A percentile compares a stretch with the other conserved stretches of the same genome.
These are phyloP conservation scores for Sorex fumeus DNA, from an alignment of 2,113 vertebrate genomes.

Conservation along the genomic window DNA sequence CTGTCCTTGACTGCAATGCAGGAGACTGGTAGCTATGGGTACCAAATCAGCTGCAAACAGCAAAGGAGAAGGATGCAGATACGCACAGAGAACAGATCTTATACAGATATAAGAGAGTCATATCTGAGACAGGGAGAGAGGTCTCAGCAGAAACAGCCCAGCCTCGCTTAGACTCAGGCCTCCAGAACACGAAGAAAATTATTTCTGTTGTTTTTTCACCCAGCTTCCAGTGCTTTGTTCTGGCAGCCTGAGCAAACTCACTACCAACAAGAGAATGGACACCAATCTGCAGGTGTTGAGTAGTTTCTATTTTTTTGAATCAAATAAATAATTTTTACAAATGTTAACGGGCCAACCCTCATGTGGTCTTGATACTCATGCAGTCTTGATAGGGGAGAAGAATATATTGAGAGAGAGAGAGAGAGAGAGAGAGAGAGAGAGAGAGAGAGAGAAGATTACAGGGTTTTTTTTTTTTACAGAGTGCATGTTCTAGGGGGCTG, in stretches of 20 bases:
- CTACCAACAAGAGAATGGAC: background rate
- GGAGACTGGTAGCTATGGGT: too few relatives aligned
- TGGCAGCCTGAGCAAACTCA: background rate
- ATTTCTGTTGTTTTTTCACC: background rate
- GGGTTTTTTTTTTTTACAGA: too few relatives aligned
- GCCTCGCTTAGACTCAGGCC: background rate
- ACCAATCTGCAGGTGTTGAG: background rate
- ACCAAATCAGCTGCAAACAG: background rate
- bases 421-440: fast-evolving
- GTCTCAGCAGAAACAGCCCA: background rate
- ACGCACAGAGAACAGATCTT: background rate
- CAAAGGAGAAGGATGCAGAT: background rate
- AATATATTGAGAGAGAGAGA: fast-evolving
- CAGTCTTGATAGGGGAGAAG: background rate
- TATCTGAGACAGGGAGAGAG: background rate
- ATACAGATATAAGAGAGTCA: background rate
- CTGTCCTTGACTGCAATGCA: too few relatives aligned
- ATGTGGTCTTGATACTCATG: background rate
- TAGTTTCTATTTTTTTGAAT: constrained; percentile 1
- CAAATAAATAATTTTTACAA: background rate
- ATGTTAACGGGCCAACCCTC: background rate
- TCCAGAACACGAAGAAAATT: background rate
- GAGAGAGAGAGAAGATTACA: background rate
- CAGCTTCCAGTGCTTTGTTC: background rate
- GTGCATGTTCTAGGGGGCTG: too few relatives aligned